These are phyloP conservation scores for Trichechus manatus DNA, from an alignment of 2,113 vertebrate genomes.

Conservation along the genomic window DNA sequence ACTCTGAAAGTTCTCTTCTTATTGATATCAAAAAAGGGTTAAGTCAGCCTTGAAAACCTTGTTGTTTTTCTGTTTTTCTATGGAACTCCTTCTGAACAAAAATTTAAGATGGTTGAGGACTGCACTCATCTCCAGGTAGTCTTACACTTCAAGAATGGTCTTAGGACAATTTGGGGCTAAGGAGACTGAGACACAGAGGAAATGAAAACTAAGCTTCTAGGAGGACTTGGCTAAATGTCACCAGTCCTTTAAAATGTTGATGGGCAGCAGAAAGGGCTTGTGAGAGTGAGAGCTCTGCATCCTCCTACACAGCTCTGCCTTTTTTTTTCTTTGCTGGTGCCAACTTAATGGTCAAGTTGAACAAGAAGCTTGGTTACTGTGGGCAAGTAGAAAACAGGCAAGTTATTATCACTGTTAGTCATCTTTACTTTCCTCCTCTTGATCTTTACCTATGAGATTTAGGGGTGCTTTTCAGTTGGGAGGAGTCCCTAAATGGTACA, in stretches of 20 bases:
- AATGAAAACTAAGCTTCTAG: neutral
- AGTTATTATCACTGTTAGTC: neutral
- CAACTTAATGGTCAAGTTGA: neutral
- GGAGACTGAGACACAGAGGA: neutral
- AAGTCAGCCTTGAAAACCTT: neutral
- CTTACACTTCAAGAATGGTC: neutral
- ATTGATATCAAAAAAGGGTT: neutral
- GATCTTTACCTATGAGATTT: neutral
- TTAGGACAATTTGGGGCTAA: neutral
- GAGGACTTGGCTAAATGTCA: neutral
- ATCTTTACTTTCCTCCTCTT: neutral
- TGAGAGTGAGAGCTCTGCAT: neutral
- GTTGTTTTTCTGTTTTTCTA: neutral
- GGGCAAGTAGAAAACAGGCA: fast-evolving
- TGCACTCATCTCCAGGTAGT: neutral
- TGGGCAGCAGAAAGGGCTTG: no score
- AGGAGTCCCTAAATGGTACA: neutral
- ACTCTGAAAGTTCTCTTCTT: neutral
- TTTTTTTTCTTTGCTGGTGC: neutral
- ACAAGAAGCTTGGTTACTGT: neutral
- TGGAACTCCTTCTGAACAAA: neutral
- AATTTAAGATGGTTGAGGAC: neutral
- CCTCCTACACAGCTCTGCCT: neutral
- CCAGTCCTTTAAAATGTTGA: neutral
- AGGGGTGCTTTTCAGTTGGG: neutral